Evolutionary conservation across 1,140 invertebrate species (phyloP).

Genomic region (Drosophila pectinifera): DNA sequence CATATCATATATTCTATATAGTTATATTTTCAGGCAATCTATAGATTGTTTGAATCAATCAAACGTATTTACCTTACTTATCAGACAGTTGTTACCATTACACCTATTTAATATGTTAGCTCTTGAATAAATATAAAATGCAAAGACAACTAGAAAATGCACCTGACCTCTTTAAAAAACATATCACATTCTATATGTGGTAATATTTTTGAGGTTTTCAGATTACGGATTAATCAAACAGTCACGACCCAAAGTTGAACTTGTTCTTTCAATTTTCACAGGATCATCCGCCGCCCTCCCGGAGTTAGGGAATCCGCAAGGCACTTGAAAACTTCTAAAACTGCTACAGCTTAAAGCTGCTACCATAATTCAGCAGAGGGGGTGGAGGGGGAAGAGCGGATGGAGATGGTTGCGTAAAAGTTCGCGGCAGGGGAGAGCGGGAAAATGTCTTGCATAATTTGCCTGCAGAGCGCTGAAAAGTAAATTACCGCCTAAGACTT

Average conservation of each 20-base stretch:
- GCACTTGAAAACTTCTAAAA: conserved; percentile 56
- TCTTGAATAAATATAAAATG: neutral
- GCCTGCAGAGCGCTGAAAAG: conserved; percentile 74
- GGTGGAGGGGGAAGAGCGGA: neutral
- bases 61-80: too few species aligned
- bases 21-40: too few species aligned
- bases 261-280: conserved; percentile 37
- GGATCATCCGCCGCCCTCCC: conserved; percentile 7
- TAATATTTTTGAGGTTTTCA: neutral
- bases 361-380: conserved; percentile 50
- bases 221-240: conserved; percentile 16
- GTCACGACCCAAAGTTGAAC: conserved; percentile 15
- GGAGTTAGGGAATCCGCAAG: conserved; percentile 17
- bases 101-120: too few species aligned
- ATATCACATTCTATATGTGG: neutral
- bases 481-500: conserved; percentile 82
- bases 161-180: neutral
- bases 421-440: conserved; percentile 1
- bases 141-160: neutral
- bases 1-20: too few species aligned
- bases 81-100: too few species aligned
- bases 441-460: conserved; percentile 78
- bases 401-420: conserved; percentile 20
- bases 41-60: too few species aligned
- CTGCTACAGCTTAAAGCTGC: conserved; percentile 65